A percentile compares a stretch with the other conserved stretches of the same genome.
phyloP scores from a whole-genome alignment of 2,888 invertebrate genomes.

The Caenorhabditis sinica region DNA sequence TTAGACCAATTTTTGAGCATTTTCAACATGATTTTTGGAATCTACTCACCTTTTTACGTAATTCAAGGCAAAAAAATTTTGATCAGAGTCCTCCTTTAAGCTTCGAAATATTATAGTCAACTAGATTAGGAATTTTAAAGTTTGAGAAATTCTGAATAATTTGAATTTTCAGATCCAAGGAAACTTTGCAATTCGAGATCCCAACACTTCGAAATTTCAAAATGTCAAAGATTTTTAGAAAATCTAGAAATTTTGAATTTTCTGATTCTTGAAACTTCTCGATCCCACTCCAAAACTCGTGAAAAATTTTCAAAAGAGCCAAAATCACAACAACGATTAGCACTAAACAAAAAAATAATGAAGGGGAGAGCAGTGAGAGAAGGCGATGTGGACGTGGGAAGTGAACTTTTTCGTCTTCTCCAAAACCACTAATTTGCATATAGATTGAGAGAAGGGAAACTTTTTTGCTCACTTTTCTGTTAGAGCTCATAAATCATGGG shows the following conservation, averaged over 20 bases:
- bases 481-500: slow-evolving; percentile 12
- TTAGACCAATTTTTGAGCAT: too few species aligned
- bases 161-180: too few species aligned
- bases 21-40: too few species aligned
- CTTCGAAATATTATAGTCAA: too few species aligned
- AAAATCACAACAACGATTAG: background rate
- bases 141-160: too few species aligned
- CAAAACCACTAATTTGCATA: slow-evolving; percentile 24
- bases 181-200: too few species aligned
- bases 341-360: background rate
- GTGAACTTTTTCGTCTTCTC: slow-evolving; percentile 3
- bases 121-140: too few species aligned
- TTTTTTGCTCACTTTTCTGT: background rate
- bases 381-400: slow-evolving; percentile 3
- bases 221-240: slow-evolving; percentile 19
- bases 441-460: background rate
- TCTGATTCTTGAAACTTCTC: background rate
- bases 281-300: background rate
- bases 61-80: too few species aligned
- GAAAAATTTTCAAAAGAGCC: background rate
- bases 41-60: too few species aligned
- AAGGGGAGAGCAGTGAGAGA: background rate
- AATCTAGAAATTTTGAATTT: too few species aligned
- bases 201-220: too few species aligned
- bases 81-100: too few species aligned